A percentile compares a stretch with the other conserved stretches of the same genome.
Evolutionary conservation across 1,140 invertebrate species (phyloP).

Genomic region (Triops longicaudatus): DNA sequence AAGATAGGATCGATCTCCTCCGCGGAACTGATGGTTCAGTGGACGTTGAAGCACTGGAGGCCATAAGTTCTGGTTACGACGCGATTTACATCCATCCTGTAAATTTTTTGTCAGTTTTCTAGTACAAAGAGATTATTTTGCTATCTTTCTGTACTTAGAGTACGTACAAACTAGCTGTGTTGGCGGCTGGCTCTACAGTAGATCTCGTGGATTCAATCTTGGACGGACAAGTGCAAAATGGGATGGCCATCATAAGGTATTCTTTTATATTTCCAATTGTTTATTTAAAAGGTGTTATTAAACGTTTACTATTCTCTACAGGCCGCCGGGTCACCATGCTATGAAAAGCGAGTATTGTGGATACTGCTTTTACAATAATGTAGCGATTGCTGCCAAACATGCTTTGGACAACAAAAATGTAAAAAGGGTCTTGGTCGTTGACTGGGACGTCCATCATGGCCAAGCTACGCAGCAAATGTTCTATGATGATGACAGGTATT

Average conservation of each 20-base stretch:
- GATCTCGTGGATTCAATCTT: conserved; percentile 66
- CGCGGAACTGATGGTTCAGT: conserved; percentile 49
- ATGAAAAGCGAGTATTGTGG: conserved; percentile 80
- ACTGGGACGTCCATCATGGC: conserved; percentile 96
- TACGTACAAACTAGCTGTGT: conserved; percentile 64
- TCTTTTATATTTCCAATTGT: background rate
- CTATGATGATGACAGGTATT: conserved; percentile 78
- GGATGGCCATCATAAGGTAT: conserved; percentile 64
- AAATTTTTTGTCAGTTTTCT: conserved; percentile 30
- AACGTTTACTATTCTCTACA: conserved; percentile 39
- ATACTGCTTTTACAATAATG: conserved; percentile 96
- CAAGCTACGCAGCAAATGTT: conserved; percentile 93
- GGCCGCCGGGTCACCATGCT: conserved; percentile 96
- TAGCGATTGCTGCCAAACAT: conserved; percentile 78
- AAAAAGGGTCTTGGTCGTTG: conserved; percentile 77
- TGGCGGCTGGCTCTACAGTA: conserved; percentile 69
- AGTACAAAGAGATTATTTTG: background rate
- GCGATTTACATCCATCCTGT: conserved; percentile 79
- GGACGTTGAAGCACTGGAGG: conserved; percentile 51
- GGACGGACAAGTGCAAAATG: conserved; percentile 63
- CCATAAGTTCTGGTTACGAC: conserved; percentile 64
- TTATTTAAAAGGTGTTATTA: conserved; percentile 27
- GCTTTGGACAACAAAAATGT: conserved; percentile 53
- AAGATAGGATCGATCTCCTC: conserved; percentile 54
- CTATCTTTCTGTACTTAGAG: conserved; percentile 48